Percentiles rank a stretch among this genome's conserved stretches.
These are phyloP conservation scores for Andrena haemorrhoa DNA, from an alignment of 2,888 invertebrate species.

Conservation along the genomic window DNA sequence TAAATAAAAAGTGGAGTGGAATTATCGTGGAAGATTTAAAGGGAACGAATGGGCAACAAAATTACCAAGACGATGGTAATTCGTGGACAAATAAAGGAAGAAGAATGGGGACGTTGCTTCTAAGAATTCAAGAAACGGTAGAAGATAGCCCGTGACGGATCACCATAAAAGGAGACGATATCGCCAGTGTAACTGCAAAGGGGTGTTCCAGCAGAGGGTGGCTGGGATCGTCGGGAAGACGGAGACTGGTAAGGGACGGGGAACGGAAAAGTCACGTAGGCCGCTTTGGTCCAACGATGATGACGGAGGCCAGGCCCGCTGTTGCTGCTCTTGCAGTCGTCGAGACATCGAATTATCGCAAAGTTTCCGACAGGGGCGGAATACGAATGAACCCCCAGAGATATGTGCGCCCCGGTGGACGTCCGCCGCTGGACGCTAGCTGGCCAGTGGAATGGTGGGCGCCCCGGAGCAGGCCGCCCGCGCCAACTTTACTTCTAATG, in stretches of 20 bases:
- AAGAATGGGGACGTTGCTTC: too few relatives aligned
- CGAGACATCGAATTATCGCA: conserved; percentile 76
- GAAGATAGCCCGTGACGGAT: neutral
- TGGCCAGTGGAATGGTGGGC: conserved; percentile 32
- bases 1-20: too few relatives aligned
- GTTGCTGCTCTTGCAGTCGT: conserved; percentile 70
- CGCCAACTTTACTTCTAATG: conserved; percentile 41
- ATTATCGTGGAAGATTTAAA: too few relatives aligned
- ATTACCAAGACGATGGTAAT: too few relatives aligned
- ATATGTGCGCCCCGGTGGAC: conserved; percentile 9
- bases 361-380: conserved; percentile 69
- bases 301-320: conserved; percentile 56
- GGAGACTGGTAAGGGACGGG: neutral
- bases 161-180: neutral
- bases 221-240: neutral
- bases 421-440: conserved; percentile 33
- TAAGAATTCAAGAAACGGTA: too few relatives aligned
- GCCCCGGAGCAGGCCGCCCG: neutral
- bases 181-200: neutral
- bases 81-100: too few relatives aligned
- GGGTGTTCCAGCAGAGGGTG: neutral
- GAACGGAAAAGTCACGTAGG: conserved; percentile 69
- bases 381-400: conserved; percentile 64
- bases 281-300: conserved; percentile 70
- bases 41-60: too few relatives aligned